Conservation (phyloP, 2,888 invertebrate genomes). For the Amblyteles armatorius region DNA sequence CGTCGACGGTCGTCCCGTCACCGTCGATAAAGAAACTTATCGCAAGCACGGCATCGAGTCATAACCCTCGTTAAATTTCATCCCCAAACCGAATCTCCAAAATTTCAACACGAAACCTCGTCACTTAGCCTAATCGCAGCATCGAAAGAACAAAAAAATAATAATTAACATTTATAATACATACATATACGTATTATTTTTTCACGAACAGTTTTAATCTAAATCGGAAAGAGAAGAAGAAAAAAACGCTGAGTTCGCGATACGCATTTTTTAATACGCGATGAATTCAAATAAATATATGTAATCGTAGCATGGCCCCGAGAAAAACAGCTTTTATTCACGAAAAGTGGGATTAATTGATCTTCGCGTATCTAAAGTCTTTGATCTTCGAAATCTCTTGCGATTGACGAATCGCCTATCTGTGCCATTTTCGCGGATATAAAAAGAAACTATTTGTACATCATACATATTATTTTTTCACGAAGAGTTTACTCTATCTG, state of each 20-base stretch:
- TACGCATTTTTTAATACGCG: too few relatives aligned
- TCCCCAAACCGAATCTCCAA: not conserved
- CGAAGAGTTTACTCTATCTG: too few relatives aligned
- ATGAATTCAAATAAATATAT: too few relatives aligned
- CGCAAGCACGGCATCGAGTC: constrained; percentile 82
- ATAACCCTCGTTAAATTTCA: constrained; percentile 69
- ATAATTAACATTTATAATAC: too few relatives aligned
- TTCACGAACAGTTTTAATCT: too few relatives aligned
- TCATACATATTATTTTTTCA: too few relatives aligned
- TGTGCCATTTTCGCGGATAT: not conserved
- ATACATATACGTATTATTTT: too few relatives aligned
- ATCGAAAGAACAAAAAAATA: not conserved
- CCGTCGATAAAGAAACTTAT: constrained; percentile 85
- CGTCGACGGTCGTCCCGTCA: constrained; percentile 85
- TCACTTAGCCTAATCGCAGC: constrained; percentile 38
- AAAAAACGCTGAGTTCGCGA: too few relatives aligned
- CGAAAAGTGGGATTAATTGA: not conserved
- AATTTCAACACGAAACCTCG: constrained; percentile 11
- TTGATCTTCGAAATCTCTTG: not conserved
- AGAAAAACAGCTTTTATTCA: not conserved
- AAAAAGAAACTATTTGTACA: not conserved
- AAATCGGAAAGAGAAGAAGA: too few relatives aligned
- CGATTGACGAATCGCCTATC: not conserved
- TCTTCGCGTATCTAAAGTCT: not conserved
- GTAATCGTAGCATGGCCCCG: not conserved